Evolutionary conservation across 2,888 invertebrate species (phyloP).

Genomic region (Arctia plantaginis): DNA sequence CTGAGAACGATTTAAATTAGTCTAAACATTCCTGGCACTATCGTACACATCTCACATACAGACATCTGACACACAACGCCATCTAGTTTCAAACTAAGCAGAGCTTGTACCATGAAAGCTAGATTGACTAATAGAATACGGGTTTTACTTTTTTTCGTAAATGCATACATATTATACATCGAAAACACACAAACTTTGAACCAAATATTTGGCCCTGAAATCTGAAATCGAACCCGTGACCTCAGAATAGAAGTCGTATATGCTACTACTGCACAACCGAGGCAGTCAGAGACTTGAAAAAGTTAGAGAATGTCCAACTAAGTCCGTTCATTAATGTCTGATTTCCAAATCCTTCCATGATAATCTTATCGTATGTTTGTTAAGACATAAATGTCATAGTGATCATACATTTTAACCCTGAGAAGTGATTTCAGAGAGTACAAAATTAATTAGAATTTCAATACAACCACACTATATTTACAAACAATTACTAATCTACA

Average conservation of each 20-base stretch:
- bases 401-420: neutral
- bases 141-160: too few relatives aligned
- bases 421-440: neutral
- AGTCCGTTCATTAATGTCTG: neutral
- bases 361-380: neutral
- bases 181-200: too few relatives aligned
- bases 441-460: neutral
- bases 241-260: too few relatives aligned
- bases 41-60: neutral
- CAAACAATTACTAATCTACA: conserved; percentile 32
- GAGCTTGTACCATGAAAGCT: too few relatives aligned
- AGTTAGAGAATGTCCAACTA: neutral
- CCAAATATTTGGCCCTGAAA: too few relatives aligned
- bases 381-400: neutral
- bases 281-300: neutral
- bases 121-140: too few relatives aligned
- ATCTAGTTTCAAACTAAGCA: too few relatives aligned
- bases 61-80: too few relatives aligned
- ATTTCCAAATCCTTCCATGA: neutral
- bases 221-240: too few relatives aligned
- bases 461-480: conserved; percentile 8
- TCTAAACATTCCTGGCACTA: neutral
- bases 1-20: neutral
- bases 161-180: too few relatives aligned
- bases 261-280: too few relatives aligned